Conservation (phyloP, 2,888 invertebrate genomes). For the Amaurobius ferox region DNA sequence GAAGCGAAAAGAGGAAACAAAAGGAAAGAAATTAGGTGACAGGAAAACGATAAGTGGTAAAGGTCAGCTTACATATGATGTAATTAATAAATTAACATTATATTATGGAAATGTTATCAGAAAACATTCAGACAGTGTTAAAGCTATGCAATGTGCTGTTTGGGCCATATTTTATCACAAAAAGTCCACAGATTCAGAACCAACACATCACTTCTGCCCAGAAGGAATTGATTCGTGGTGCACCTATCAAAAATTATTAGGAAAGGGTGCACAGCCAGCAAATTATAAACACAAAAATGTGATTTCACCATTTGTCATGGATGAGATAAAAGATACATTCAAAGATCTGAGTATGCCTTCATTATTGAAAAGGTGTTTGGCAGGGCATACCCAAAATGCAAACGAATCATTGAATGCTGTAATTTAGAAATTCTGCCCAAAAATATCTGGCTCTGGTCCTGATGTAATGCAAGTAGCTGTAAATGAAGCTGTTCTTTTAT, state of each 20-base stretch:
- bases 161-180: conserved; percentile 13
- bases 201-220: conserved; percentile 13
- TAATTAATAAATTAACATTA: too few relatives aligned
- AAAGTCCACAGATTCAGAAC: not conserved
- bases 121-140: too few relatives aligned
- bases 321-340: conserved; percentile 1
- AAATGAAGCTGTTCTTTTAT: not conserved
- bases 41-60: too few relatives aligned
- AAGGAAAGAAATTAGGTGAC: too few relatives aligned
- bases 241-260: not conserved
- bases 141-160: too few relatives aligned
- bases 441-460: not conserved
- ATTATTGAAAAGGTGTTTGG: too few relatives aligned
- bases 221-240: conserved; percentile 15
- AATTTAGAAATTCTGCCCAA: too few relatives aligned
- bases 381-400: conserved; percentile 25
- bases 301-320: conserved; percentile 11
- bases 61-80: too few relatives aligned
- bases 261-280: not conserved
- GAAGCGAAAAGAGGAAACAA: too few relatives aligned
- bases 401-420: conserved; percentile 24
- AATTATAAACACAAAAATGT: conserved; percentile 1
- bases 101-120: too few relatives aligned
- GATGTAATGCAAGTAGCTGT: not conserved
- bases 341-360: not conserved